These are phyloP conservation scores for Enteromius trimaculatus DNA, from an alignment of 2,797 vertebrate species.

Conservation along the genomic window DNA sequence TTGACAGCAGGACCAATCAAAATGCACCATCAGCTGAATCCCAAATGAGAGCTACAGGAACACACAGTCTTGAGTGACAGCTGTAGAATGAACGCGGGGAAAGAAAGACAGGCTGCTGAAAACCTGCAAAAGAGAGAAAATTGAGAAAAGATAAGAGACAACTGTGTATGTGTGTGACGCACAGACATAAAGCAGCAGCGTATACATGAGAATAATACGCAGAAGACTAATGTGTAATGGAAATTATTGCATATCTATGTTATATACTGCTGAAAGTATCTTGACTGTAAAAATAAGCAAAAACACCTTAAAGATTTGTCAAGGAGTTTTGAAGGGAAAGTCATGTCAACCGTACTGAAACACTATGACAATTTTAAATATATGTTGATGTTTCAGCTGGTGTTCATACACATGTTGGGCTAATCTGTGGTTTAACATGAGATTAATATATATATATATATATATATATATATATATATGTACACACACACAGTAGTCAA, in stretches of 20 bases:
- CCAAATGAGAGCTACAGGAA: constrained; percentile 37
- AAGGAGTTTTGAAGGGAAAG: background rate
- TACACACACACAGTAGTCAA: too few relatives aligned
- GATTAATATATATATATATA: too few relatives aligned
- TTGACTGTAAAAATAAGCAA: constrained; percentile 11
- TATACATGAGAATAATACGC: background rate
- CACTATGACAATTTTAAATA: background rate
- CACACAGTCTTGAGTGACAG: constrained; percentile 44
- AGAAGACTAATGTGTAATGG: constrained; percentile 17
- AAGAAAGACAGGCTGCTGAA: constrained; percentile 28
- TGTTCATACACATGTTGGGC: background rate
- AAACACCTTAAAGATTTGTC: background rate
- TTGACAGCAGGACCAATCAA: constrained; percentile 49
- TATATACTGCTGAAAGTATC: background rate
- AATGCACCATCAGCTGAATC: constrained; percentile 45
- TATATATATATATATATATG: too few relatives aligned
- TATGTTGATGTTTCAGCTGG: background rate
- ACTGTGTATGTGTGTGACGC: background rate
- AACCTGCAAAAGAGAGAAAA: constrained; percentile 40
- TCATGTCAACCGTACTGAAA: background rate
- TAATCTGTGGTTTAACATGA: background rate
- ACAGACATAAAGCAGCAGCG: background rate
- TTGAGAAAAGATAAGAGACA: constrained; percentile 26
- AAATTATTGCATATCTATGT: constrained; percentile 21
- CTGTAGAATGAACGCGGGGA: constrained; percentile 39